These are phyloP conservation scores for Drosophila prostipennis DNA, from an alignment of 2,888 invertebrate species.

Conservation along the genomic window DNA sequence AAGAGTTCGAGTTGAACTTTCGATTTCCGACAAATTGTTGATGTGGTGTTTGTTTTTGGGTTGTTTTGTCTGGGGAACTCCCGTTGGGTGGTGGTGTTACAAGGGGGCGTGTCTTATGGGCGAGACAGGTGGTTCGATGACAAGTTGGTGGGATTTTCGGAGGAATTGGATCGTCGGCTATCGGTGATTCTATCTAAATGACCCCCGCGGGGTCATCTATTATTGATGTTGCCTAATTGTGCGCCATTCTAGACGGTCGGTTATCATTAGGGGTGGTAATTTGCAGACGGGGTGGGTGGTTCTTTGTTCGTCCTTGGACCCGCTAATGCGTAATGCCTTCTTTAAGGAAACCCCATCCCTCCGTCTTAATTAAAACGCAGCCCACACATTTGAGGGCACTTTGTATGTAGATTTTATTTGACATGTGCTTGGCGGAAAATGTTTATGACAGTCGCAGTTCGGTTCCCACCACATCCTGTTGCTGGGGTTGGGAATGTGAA, in stretches of 20 bases:
- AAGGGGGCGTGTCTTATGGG: constrained; percentile 15
- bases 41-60: constrained; percentile 16
- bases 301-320: constrained; percentile 6
- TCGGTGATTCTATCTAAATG: constrained; percentile 44
- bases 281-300: background rate
- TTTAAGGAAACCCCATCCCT: constrained; percentile 9
- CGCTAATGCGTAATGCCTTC: constrained; percentile 9
- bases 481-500: background rate
- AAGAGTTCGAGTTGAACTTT: constrained; percentile 15
- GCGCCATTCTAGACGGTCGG: constrained; percentile 21
- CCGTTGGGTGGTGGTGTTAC: constrained; percentile 21
- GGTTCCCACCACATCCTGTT: constrained; percentile 26
- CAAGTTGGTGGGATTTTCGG: constrained; percentile 25
- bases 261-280: constrained; percentile 32
- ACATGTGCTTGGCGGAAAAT: constrained; percentile 38
- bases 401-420: constrained; percentile 65
- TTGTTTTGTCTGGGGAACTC: constrained; percentile 46
- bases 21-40: constrained; percentile 21
- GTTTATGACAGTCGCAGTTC: constrained; percentile 30
- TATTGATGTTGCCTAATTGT: constrained; percentile 44
- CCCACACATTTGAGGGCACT: constrained; percentile 27
- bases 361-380: constrained; percentile 48
- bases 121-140: constrained; percentile 51
- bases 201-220: constrained; percentile 31
- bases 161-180: constrained; percentile 12